Evolutionary conservation across 2,113 vertebrate species (phyloP).

Genomic region (Phrynocephalus versicolor): DNA sequence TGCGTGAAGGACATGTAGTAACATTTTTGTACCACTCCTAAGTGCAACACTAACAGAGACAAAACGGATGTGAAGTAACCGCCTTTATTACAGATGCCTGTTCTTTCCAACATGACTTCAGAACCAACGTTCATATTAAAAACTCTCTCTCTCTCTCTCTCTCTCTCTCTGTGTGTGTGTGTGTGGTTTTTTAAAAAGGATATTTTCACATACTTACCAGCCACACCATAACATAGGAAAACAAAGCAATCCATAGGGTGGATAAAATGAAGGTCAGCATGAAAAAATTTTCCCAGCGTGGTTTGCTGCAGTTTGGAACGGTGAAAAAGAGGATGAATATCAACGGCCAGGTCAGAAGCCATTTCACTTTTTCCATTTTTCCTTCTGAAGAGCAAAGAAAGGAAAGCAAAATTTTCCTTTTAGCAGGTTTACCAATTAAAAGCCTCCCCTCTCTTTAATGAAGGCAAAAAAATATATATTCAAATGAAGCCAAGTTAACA

Average conservation of each 20-base stretch:
- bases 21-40: no score
- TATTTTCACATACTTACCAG: conserved; percentile 81
- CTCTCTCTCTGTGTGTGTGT: no score
- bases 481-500: conserved; percentile 13
- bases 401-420: conserved; percentile 7
- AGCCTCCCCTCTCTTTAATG: background rate
- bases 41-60: no score
- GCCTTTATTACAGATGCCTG: background rate
- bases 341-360: conserved; percentile 93
- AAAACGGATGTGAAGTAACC: no score
- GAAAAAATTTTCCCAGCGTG: conserved; percentile 93
- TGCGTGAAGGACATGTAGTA: no score
- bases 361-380: conserved; percentile 86
- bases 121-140: background rate
- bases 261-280: conserved; percentile 93
- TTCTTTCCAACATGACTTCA: background rate
- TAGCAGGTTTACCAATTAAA: background rate
- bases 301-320: conserved; percentile 92
- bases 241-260: conserved; percentile 95
- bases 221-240: conserved; percentile 99
- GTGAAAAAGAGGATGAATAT: conserved; percentile 87
- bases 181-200: background rate
- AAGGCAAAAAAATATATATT: no score
- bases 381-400: conserved; percentile 73
- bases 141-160: no score